A percentile compares a stretch with the other conserved stretches of the same genome.
Conservation (phyloP, 1,140 invertebrate species). For the Drosophila parvula region DNA sequence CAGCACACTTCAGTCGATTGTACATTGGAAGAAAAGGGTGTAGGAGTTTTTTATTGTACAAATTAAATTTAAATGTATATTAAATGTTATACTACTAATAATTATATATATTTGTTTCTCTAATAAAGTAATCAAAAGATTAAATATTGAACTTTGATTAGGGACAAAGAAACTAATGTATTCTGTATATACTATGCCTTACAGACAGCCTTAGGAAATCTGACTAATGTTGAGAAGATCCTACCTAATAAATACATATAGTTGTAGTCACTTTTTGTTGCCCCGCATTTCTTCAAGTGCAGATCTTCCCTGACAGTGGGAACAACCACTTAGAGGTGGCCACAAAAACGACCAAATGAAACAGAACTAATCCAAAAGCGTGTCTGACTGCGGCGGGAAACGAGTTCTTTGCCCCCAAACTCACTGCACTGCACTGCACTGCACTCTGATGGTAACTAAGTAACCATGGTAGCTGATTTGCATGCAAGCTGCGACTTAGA, state of each 20-base stretch:
- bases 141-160: too few species aligned
- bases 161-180: too few species aligned
- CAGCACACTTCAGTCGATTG: conserved; percentile 29
- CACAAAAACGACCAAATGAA: conserved; percentile 35
- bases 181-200: neutral
- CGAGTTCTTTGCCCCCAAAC: conserved; percentile 60
- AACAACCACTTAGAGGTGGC: conserved; percentile 56
- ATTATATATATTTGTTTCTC: neutral
- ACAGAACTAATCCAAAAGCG: conserved; percentile 64
- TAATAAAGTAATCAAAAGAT: neutral
- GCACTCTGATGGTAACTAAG: conserved; percentile 16
- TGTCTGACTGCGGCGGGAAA: conserved; percentile 47
- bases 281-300: conserved; percentile 8
- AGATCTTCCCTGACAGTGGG: conserved; percentile 37
- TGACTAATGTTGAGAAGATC: neutral
- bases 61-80: neutral
- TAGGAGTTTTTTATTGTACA: neutral
- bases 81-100: neutral
- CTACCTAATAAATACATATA: too few species aligned
- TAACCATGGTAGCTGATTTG: conserved; percentile 68
- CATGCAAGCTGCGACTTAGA: conserved; percentile 63
- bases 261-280: neutral
- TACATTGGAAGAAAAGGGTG: conserved; percentile 3
- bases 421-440: conserved; percentile 15
- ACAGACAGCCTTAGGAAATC: too few species aligned